These are phyloP conservation scores for Chironomus tepperi DNA, from an alignment of 1,140 invertebrate genomes.

Conservation along the genomic window DNA sequence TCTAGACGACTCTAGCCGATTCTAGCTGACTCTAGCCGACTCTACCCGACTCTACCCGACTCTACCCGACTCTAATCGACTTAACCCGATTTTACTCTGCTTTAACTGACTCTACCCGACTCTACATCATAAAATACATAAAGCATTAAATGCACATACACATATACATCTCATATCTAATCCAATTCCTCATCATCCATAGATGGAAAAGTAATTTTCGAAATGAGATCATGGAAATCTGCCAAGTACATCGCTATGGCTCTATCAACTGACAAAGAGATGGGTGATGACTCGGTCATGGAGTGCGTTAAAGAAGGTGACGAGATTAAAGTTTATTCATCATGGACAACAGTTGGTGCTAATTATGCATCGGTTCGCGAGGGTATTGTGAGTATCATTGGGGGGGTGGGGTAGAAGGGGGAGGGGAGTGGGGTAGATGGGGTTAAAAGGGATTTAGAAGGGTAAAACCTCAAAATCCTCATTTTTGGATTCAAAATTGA, in stretches of 20 bases:
- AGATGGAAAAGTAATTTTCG: slow-evolving; percentile 37
- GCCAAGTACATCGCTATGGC: slow-evolving; percentile 60
- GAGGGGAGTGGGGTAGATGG: too few relatives aligned
- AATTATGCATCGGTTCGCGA: background rate
- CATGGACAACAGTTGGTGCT: slow-evolving; percentile 44
- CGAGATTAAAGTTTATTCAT: slow-evolving; percentile 52
- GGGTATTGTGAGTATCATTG: background rate
- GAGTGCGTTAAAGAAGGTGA: slow-evolving; percentile 58
- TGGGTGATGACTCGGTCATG: slow-evolving; percentile 76
- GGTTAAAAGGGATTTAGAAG: too few relatives aligned
- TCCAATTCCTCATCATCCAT: slow-evolving; percentile 25
- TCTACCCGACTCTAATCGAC: too few relatives aligned
- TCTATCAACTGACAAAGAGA: slow-evolving; percentile 58
- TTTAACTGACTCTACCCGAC: slow-evolving; percentile 32
- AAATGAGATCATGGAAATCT: slow-evolving; percentile 45
- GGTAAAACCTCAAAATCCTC: too few relatives aligned
- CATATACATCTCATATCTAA: too few relatives aligned
- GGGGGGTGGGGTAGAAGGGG: too few relatives aligned
- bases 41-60: too few relatives aligned
- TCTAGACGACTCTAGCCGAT: too few relatives aligned
- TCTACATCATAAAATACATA: too few relatives aligned
- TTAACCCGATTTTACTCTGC: slow-evolving; percentile 49
- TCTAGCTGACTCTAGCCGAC: too few relatives aligned
- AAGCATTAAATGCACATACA: too few relatives aligned
- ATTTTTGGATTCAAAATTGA: background rate